Base-by-base conservation (phyloP, 2,113 vertebrate genomes). In the Ceratotherium simum region DNA sequence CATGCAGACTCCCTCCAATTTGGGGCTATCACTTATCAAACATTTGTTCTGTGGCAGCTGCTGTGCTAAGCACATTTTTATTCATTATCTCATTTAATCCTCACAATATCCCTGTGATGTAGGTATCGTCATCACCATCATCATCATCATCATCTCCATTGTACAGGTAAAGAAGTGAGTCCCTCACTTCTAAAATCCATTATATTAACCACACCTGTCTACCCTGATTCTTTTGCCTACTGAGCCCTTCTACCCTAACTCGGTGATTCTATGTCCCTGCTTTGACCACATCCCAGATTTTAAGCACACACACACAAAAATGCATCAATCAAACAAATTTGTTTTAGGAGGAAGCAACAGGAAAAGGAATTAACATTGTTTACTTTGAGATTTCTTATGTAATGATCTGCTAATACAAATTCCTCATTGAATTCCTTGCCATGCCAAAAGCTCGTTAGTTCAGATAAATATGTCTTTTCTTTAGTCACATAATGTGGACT, bases 281-380 rank as follows among this genome's bases (percentile, higher is more conserved):
- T 93, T 84, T 84, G 81, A 56, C 21, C 20, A 84, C 16, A 70
- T n/a, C 8, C 33, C 73, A 86, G 23, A 27, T 69, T 92, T 88
- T 69, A 86, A 90, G 58, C 67, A 80, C 65, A 75, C 56, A 81
- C 33, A 90, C 20, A 67, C n/a, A 70, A 27, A 62, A 27, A 42
- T 72, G 14, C 29, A 87, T 33, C 62, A 18, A 56, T n/a, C 46
- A 25, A 81, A 69, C 18, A 81, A 58, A 85, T 17, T 21, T 80
- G 23, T 87, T 87, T 79, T 13, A 90, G 42, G 21, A 94, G 51
- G n/a, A 96, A 92, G 25, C 39, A 79, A 36, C 6, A 39, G 39
- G 6, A 78, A 5, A 11, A 73, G 11, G 21, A 90, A 90, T 87
- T 92, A n/a, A 51, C 17, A 79, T 83, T 62, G 78, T 56, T 88